Evolutionary conservation across 2,888 invertebrate species (phyloP).

Genomic region (Drosophila infuscata): DNA sequence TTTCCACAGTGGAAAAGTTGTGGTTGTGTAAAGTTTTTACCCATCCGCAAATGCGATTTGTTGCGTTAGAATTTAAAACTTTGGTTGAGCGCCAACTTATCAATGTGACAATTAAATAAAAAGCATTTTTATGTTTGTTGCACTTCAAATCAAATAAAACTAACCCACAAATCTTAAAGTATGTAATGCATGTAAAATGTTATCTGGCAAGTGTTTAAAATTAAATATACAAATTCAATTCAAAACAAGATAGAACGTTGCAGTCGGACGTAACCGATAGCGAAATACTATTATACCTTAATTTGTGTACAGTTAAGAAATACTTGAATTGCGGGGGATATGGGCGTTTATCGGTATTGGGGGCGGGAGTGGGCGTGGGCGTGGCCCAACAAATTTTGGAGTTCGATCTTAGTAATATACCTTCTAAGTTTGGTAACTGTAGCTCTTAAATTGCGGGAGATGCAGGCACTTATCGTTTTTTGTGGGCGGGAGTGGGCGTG

Average conservation of each 20-base stretch:
- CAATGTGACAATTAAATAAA: not conserved
- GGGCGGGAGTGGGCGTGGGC: too few species aligned
- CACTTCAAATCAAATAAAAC: not conserved
- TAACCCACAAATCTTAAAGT: not conserved
- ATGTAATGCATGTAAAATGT: not conserved
- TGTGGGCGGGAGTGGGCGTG: too few species aligned
- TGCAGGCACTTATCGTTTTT: too few species aligned
- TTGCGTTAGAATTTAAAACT: not conserved
- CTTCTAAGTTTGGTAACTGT: too few species aligned
- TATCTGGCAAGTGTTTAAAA: slow-evolving; percentile 2
- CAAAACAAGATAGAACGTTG: not conserved
- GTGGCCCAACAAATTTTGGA: too few species aligned
- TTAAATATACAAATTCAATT: not conserved
- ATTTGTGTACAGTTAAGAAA: too few species aligned
- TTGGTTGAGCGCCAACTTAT: not conserved
- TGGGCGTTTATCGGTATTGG: too few species aligned
- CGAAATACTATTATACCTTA: too few species aligned
- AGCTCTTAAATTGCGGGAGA: too few species aligned
- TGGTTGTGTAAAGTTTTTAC: not conserved
- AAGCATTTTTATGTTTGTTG: not conserved
- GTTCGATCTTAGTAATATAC: too few species aligned
- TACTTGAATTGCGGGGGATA: too few species aligned
- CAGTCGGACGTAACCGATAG: too few species aligned
- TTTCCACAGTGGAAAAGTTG: not conserved
- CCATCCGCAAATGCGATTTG: not conserved